Percentiles rank a stretch among this genome's conserved stretches.
Evolutionary conservation across 2,797 vertebrate species (phyloP).

Genomic region (Mastacembelus armatus): DNA sequence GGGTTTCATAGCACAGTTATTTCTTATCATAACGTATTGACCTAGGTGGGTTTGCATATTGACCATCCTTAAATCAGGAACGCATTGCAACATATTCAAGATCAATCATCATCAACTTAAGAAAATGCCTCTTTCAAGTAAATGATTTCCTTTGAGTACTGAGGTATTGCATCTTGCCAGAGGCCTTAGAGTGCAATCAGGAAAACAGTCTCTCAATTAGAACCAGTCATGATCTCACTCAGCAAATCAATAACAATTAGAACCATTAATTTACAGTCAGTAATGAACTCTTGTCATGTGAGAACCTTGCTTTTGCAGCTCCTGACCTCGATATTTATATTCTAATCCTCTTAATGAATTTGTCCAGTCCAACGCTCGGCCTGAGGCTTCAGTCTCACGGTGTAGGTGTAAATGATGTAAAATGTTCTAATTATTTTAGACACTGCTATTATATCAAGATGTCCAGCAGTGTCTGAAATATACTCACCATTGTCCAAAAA

Average conservation of each 20-base stretch:
- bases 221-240: conserved; percentile 47
- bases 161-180: conserved; percentile 22
- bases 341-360: conserved; percentile 46
- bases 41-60: too few species aligned
- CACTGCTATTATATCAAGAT: background rate
- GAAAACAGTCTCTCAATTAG: conserved; percentile 45
- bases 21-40: background rate
- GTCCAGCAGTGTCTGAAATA: background rate
- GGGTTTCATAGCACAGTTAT: background rate
- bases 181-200: conserved; percentile 28
- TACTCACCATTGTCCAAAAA: background rate
- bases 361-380: conserved; percentile 12
- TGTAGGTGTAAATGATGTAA: conserved; percentile 32
- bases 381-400: conserved; percentile 23
- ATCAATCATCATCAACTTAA: background rate
- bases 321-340: conserved; percentile 37
- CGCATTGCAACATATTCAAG: background rate
- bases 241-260: conserved; percentile 59
- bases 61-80: too few species aligned
- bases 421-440: conserved; percentile 2
- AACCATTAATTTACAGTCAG: conserved; percentile 44
- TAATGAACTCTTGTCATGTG: conserved; percentile 41
- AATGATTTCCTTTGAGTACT: conserved; percentile 5
- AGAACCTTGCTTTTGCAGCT: conserved; percentile 25
- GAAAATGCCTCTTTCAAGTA: conserved; percentile 9